These are phyloP conservation scores for Platynereis dumerilii DNA, from an alignment of 2,888 invertebrate genomes.

Conservation along the genomic window DNA sequence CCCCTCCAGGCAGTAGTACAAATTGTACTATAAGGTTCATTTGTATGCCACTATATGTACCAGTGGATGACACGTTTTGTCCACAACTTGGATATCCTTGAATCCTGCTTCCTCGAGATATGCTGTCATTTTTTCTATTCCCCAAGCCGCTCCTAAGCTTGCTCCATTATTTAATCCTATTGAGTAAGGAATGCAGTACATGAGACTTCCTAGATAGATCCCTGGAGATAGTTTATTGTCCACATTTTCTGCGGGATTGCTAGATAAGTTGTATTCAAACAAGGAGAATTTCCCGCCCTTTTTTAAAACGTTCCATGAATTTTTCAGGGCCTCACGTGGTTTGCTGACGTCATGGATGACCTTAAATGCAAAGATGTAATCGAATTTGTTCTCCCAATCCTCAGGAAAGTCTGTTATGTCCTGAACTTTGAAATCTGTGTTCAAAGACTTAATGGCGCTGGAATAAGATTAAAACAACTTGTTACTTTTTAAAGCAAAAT, in stretches of 20 bases:
- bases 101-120: neutral
- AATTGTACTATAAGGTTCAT: no score
- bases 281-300: neutral
- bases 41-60: neutral
- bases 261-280: conserved; percentile 4
- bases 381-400: neutral
- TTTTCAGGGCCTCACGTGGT: neutral
- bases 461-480: no score
- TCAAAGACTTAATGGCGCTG: neutral
- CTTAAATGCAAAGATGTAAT: conserved; percentile 5
- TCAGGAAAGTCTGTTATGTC: conserved; percentile 1
- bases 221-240: neutral
- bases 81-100: neutral
- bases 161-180: neutral
- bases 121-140: neutral
- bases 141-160: neutral
- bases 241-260: conserved; percentile 1
- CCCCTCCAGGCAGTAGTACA: no score
- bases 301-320: neutral
- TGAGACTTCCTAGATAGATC: neutral
- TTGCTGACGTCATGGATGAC: conserved; percentile 3
- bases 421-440: neutral
- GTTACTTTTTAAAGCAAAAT: no score
- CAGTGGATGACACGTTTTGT: neutral
- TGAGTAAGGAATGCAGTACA: conserved; percentile 1